Conservation (phyloP, 2,113 vertebrate genomes). For the Hyla sarda region DNA sequence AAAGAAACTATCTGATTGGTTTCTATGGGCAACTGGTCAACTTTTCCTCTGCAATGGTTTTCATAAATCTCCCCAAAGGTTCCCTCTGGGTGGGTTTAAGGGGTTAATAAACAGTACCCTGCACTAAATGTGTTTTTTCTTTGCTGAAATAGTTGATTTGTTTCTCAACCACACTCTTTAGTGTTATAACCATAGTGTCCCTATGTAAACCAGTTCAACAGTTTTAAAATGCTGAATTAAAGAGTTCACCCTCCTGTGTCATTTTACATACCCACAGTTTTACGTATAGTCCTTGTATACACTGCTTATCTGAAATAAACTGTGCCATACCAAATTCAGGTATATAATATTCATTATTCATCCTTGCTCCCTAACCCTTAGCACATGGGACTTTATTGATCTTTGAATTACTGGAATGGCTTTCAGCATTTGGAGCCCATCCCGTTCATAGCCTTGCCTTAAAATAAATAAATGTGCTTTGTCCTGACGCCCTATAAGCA, state of each 20-base stretch:
- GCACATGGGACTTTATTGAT: conserved; percentile 53
- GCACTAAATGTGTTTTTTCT: background rate
- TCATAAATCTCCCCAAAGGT: too few species aligned
- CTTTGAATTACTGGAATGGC: conserved; percentile 54
- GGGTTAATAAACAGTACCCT: too few species aligned
- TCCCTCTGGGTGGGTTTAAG: too few species aligned
- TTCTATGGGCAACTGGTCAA: too few species aligned
- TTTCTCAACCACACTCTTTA: background rate
- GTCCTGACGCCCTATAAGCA: conserved; percentile 49
- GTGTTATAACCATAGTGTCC: too few species aligned
- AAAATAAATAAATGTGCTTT: conserved; percentile 55
- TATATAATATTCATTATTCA: conserved; percentile 45
- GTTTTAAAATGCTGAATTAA: too few species aligned
- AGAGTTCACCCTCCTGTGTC: background rate
- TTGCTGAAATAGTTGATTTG: background rate
- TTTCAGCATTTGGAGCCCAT: conserved; percentile 56
- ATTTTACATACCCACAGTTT: background rate
- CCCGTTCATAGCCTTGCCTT: conserved; percentile 50
- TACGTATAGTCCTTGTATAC: background rate
- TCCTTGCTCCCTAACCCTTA: conserved; percentile 49
- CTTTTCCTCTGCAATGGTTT: too few species aligned
- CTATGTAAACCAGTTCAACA: too few species aligned
- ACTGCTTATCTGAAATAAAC: background rate
- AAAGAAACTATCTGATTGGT: too few species aligned
- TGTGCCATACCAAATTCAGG: conserved; percentile 9